Percentiles rank a stretch among this genome's conserved stretches.
These are phyloP conservation scores for Brachyptera putata DNA, from an alignment of 2,888 invertebrate genomes.

Conservation along the genomic window DNA sequence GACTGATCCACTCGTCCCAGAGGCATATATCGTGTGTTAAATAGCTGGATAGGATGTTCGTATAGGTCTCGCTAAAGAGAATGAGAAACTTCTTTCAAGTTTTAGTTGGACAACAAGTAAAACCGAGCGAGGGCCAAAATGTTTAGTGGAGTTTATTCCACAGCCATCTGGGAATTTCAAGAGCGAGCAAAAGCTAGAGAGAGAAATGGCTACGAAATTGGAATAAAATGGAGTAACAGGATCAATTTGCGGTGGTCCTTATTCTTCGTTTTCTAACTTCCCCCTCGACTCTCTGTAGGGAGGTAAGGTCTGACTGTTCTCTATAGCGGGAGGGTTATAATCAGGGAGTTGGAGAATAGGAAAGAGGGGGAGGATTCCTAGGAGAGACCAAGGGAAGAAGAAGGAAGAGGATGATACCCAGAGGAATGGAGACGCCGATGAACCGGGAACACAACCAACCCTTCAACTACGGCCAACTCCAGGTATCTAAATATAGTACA, in stretches of 20 bases:
- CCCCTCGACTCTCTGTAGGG: neutral
- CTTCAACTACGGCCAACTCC: too few relatives aligned
- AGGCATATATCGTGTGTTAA: too few relatives aligned
- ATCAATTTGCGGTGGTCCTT: slow-evolving; percentile 29
- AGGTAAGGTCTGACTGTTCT: too few relatives aligned
- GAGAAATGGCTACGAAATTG: slow-evolving; percentile 26
- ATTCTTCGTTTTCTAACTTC: slow-evolving; percentile 17
- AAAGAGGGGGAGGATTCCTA: too few relatives aligned
- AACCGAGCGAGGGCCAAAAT: neutral
- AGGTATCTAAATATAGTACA: too few relatives aligned
- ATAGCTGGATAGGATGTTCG: too few relatives aligned
- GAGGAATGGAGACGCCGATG: neutral
- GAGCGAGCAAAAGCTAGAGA: slow-evolving; percentile 8
- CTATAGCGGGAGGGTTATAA: slow-evolving; percentile 1
- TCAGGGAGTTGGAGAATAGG: slow-evolving; percentile 5
- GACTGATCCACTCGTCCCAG: too few relatives aligned
- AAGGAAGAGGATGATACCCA: neutral
- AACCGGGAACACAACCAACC: too few relatives aligned
- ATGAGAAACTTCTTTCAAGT: slow-evolving; percentile 3
- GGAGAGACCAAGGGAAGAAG: neutral
- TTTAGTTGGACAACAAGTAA: neutral
- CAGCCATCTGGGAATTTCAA: slow-evolving; percentile 20
- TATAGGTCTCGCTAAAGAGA: too few relatives aligned
- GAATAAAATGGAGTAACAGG: slow-evolving; percentile 31
- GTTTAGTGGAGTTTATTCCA: slow-evolving; percentile 21